Percentiles rank a stretch among this genome's conserved stretches.
Conservation (phyloP, 1,140 invertebrate species). For the Drosophila serrata region DNA sequence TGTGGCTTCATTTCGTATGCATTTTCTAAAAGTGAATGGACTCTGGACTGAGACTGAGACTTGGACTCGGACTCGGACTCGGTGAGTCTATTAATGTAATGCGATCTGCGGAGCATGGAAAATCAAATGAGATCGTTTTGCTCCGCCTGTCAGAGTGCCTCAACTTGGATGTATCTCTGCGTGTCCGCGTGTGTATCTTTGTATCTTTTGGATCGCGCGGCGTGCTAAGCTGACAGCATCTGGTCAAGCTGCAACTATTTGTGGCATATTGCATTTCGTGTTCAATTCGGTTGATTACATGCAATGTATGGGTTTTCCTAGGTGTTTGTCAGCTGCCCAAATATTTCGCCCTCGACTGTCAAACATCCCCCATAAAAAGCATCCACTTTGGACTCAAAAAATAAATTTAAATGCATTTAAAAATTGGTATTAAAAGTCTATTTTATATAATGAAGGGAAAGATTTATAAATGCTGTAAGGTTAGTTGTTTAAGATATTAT, state of each 20-base stretch:
- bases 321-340: constrained; percentile 65
- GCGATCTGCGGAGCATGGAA: constrained; percentile 64
- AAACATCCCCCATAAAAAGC: constrained; percentile 22
- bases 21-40: constrained; percentile 53
- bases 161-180: constrained; percentile 58
- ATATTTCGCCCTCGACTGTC: constrained; percentile 67
- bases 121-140: constrained; percentile 60
- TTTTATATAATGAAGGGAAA: neutral
- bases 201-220: constrained; percentile 12
- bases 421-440: neutral
- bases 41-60: neutral
- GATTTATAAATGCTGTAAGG: fast-evolving
- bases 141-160: constrained; percentile 37
- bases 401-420: neutral
- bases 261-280: constrained; percentile 67
- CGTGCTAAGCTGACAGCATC: constrained; percentile 54
- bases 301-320: neutral
- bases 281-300: constrained; percentile 28
- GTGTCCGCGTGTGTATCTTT: constrained; percentile 15
- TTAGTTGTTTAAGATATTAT: neutral
- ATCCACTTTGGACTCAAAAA: neutral
- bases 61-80: neutral
- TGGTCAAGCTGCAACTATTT: constrained; percentile 69
- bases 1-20: constrained; percentile 45
- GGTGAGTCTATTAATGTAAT: constrained; percentile 71